phyloP scores from a whole-genome alignment of 2,888 invertebrate species.

The Selenia dentaria region DNA sequence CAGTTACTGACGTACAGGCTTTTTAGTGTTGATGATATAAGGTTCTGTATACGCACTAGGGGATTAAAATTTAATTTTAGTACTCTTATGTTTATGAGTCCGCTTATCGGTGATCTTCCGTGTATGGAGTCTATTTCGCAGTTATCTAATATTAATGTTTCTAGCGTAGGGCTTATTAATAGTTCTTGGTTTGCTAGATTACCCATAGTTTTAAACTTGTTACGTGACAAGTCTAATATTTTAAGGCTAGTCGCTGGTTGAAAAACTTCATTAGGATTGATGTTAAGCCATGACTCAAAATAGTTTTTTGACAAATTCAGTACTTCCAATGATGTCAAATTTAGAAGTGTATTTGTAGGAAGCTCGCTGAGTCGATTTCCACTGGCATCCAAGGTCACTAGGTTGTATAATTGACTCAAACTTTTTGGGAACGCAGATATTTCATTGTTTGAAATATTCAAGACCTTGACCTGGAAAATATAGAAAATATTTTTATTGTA shows the following conservation, averaged over 20 bases:
- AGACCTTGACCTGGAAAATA: slow-evolving; percentile 80
- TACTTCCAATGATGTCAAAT: slow-evolving; percentile 81
- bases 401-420: slow-evolving; percentile 53
- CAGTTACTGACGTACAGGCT: slow-evolving; percentile 85
- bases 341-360: slow-evolving; percentile 71
- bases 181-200: slow-evolving; percentile 75
- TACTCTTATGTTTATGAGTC: slow-evolving; percentile 78
- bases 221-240: slow-evolving; percentile 86
- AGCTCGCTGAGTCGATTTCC: slow-evolving; percentile 81
- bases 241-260: slow-evolving; percentile 76
- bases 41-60: slow-evolving; percentile 65
- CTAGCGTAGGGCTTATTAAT: slow-evolving; percentile 84
- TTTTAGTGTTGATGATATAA: slow-evolving; percentile 79
- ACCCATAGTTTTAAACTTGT: slow-evolving; percentile 83
- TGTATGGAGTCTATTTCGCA: slow-evolving; percentile 85
- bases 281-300: slow-evolving; percentile 83
- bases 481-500: neutral
- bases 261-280: slow-evolving; percentile 82
- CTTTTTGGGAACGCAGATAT: slow-evolving; percentile 82
- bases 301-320: slow-evolving; percentile 87
- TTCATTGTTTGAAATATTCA: slow-evolving; percentile 88
- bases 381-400: slow-evolving; percentile 63
- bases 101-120: slow-evolving; percentile 75
- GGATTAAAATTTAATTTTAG: slow-evolving; percentile 83
- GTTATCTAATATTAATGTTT: slow-evolving; percentile 84